phyloP scores from a whole-genome alignment of 2,113 vertebrate genomes.

The Maccullochella peelii region DNA sequence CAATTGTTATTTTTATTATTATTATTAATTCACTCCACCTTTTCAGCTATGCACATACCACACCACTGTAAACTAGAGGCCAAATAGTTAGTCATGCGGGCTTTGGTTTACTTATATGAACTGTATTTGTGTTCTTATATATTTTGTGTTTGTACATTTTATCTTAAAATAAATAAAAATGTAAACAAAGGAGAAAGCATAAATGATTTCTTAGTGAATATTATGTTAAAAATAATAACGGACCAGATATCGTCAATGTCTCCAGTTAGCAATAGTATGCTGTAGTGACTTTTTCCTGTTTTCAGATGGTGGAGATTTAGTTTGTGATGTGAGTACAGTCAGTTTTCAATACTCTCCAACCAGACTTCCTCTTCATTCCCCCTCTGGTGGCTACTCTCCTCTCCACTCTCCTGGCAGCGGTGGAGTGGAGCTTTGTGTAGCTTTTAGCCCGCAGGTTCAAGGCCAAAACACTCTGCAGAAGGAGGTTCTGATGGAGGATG shows the following conservation, averaged over 20 bases:
- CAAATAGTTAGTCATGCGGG: too few relatives aligned
- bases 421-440: conserved; percentile 22
- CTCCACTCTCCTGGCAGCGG: conserved; percentile 6
- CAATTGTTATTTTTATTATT: too few relatives aligned
- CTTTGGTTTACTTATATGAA: too few relatives aligned
- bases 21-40: too few relatives aligned
- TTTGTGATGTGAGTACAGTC: conserved; percentile 3
- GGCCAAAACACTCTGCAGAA: conserved; percentile 37
- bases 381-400: background rate
- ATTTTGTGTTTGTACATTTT: background rate
- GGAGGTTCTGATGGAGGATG: conserved; percentile 7
- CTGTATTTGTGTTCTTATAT: background rate
- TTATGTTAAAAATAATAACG: background rate
- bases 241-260: background rate
- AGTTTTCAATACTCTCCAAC: background rate
- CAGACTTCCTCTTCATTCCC: background rate
- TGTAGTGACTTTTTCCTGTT: background rate
- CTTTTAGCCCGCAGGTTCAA: conserved; percentile 33
- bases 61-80: too few relatives aligned
- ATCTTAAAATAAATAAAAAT: background rate
- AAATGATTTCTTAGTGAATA: background rate
- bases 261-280: background rate
- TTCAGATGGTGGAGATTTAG: background rate
- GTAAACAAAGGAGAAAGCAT: background rate
- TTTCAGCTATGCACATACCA: too few relatives aligned